Percentiles rank a stretch among this genome's conserved stretches.
Conservation (phyloP, 1,140 invertebrate species). For the Apocrypta bakeri region DNA sequence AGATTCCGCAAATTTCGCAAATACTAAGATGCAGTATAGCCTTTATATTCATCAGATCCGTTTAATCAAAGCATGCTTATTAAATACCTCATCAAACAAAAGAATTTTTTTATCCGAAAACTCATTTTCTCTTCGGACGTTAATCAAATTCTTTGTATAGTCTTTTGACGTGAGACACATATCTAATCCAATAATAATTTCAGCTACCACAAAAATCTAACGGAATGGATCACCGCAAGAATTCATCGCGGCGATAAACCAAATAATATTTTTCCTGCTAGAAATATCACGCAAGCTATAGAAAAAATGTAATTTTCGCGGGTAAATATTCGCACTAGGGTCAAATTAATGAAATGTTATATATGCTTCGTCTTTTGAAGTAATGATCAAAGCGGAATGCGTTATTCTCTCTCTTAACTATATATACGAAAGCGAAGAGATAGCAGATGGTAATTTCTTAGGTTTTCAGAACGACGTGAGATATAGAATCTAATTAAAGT, state of each 20-base stretch:
- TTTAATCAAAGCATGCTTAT: conserved; percentile 28
- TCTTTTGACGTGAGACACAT: too few species aligned
- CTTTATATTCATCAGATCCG: neutral
- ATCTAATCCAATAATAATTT: too few species aligned
- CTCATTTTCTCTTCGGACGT: neutral
- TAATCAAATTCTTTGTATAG: neutral
- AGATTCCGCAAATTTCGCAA: conserved; percentile 7
- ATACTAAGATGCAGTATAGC: neutral
- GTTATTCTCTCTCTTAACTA: neutral
- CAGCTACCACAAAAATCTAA: neutral
- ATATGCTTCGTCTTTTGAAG: neutral
- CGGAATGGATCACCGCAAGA: neutral
- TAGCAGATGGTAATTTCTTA: too few species aligned
- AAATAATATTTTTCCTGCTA: neutral
- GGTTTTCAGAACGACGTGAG: neutral
- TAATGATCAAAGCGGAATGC: neutral
- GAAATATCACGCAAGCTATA: too few species aligned
- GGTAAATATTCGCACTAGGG: neutral
- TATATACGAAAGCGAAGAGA: neutral
- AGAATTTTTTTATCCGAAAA: conserved; percentile 35
- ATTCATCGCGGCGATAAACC: neutral
- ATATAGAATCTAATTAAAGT: neutral
- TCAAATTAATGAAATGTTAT: neutral
- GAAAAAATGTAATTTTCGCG: neutral
- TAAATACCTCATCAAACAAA: conserved; percentile 37